Evolutionary conservation across 2,113 vertebrate species (phyloP).

Genomic region (Apeltes quadracus): DNA sequence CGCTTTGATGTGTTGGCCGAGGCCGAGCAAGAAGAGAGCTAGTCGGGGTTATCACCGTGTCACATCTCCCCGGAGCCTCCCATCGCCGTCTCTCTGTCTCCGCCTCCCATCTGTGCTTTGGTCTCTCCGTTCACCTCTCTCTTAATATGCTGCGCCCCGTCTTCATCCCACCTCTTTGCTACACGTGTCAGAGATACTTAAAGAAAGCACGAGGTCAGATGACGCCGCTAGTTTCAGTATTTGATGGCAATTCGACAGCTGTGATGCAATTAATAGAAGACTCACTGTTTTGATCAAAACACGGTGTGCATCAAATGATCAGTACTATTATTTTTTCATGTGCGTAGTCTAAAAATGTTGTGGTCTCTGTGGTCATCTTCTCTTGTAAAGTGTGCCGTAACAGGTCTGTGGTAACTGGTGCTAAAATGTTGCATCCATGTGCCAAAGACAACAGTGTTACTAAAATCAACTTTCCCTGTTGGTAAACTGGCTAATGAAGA

Average conservation of each 20-base stretch:
- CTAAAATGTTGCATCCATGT: conserved; percentile 61
- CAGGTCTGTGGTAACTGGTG: conserved; percentile 44
- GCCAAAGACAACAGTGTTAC: conserved; percentile 64
- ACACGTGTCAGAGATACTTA: not conserved
- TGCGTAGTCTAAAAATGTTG: conserved; percentile 15
- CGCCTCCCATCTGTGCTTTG: conserved; percentile 17
- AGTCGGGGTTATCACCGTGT: conserved; percentile 22
- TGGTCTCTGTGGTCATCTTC: conserved; percentile 26
- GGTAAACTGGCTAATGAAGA: conserved; percentile 46
- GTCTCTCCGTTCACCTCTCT: not conserved
- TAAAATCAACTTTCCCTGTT: conserved; percentile 56
- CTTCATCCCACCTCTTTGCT: conserved; percentile 11
- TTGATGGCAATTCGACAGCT: no score
- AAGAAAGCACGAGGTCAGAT: conserved; percentile 19
- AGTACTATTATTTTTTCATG: conserved; percentile 12
- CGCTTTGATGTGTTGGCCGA: conserved; percentile 49
- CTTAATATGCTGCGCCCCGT: not conserved
- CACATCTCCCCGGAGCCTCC: conserved; percentile 20
- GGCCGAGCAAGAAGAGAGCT: conserved; percentile 14
- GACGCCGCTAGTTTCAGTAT: no score
- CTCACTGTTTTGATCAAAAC: conserved; percentile 1
- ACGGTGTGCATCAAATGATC: not conserved
- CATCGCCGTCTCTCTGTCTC: not conserved
- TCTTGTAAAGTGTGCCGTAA: conserved; percentile 47
- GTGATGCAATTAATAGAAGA: not conserved